Evolutionary conservation across 2,888 invertebrate genomes (phyloP).

Genomic region (Byasa hedistus): DNA sequence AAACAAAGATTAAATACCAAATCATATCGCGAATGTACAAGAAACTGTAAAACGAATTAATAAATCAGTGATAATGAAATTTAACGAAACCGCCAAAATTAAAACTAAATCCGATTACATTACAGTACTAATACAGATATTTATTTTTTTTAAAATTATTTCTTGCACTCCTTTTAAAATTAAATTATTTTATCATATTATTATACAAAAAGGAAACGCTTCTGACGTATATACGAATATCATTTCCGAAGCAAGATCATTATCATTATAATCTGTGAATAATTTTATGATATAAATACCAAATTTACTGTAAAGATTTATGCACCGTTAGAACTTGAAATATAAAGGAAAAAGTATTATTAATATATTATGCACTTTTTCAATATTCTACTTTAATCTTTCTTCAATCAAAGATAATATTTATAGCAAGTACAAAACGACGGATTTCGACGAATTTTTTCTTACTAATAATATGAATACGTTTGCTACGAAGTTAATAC

Average conservation of each 20-base stretch:
- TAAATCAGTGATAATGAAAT: not conserved
- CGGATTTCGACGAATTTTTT: too few relatives aligned
- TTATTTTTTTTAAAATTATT: too few relatives aligned
- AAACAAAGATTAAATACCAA: constrained; percentile 4
- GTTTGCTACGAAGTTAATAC: too few relatives aligned
- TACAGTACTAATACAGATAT: not conserved
- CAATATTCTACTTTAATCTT: too few relatives aligned
- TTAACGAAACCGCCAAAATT: not conserved
- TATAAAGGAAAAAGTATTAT: too few relatives aligned
- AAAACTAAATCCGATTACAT: not conserved
- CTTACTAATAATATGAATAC: too few relatives aligned
- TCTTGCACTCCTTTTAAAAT: not conserved
- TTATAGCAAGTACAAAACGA: too few relatives aligned
- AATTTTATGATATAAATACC: not conserved
- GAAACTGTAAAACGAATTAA: constrained; percentile 6
- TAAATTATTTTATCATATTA: not conserved
- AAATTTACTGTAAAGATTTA: not conserved
- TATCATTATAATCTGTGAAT: not conserved
- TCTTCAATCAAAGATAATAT: too few relatives aligned
- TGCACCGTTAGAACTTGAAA: too few relatives aligned
- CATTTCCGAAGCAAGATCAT: not conserved
- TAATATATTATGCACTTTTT: too few relatives aligned
- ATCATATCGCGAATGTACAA: constrained; percentile 7
- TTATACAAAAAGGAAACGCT: not conserved
- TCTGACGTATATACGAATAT: not conserved